phyloP scores from a whole-genome alignment of 2,113 vertebrate species.

The Astatoreochromis straeleni region DNA sequence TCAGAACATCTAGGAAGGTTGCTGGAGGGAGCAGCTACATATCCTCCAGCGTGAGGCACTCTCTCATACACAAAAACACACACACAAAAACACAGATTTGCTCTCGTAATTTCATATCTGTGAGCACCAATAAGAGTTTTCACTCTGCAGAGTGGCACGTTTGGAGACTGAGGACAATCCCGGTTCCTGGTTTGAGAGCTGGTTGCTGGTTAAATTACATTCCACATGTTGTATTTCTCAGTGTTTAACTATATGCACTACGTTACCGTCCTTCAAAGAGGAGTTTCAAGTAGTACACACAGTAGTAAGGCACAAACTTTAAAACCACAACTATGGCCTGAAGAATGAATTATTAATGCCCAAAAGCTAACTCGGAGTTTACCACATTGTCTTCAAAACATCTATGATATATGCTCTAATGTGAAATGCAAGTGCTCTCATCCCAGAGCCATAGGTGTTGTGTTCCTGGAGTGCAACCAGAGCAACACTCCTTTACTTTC shows the following conservation, averaged over 20 bases:
- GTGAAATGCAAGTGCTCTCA: background rate
- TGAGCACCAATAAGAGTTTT: background rate
- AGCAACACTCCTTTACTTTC: background rate
- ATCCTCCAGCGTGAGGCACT: background rate
- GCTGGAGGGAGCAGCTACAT: background rate
- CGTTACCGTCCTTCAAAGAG: background rate
- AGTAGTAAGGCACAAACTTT: fast-evolving
- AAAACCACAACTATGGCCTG: background rate
- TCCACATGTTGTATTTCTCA: background rate
- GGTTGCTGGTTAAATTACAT: background rate
- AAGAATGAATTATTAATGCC: background rate
- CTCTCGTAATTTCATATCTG: background rate
- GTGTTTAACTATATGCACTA: fast-evolving
- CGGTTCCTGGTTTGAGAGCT: fast-evolving
- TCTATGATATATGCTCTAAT: background rate
- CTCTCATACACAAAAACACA: background rate
- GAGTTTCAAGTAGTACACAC: background rate
- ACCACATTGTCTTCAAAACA: background rate
- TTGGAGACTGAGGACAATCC: background rate
- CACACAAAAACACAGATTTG: background rate
- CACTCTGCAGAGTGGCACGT: background rate
- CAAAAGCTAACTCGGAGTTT: background rate
- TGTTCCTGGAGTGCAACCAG: background rate
- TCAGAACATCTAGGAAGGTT: background rate
- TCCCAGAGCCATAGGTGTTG: fast-evolving